Conservation (phyloP, 2,888 invertebrate genomes). For the Dastarcus helophoroides region DNA sequence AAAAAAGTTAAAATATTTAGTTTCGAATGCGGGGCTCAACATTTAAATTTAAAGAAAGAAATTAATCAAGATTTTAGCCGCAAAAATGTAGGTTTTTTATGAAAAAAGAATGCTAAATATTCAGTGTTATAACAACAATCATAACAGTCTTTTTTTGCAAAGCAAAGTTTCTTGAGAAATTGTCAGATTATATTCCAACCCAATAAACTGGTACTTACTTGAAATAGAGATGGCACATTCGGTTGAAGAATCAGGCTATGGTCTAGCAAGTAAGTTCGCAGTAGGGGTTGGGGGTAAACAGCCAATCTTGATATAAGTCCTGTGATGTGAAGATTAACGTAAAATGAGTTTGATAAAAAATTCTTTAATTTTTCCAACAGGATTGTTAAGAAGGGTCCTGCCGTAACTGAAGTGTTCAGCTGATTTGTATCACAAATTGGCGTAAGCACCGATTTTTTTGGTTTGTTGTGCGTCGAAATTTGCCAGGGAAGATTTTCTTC, state of each 20-base stretch:
- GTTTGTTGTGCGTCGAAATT: slow-evolving; percentile 28
- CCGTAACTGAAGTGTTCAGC: slow-evolving; percentile 33
- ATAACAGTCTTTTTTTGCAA: not conserved
- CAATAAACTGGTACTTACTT: too few species aligned
- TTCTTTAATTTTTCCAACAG: slow-evolving; percentile 71
- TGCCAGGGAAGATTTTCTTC: slow-evolving; percentile 28
- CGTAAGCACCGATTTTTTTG: slow-evolving; percentile 15
- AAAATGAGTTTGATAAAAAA: slow-evolving; percentile 73
- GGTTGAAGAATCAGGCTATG: slow-evolving; percentile 78
- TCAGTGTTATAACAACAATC: not conserved
- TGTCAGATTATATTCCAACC: too few species aligned
- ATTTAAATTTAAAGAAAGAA: too few species aligned
- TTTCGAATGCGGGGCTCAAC: too few species aligned
- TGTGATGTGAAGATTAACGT: slow-evolving; percentile 78
- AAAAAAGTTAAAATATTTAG: too few species aligned
- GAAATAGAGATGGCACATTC: slow-evolving; percentile 80
- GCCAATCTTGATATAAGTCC: slow-evolving; percentile 77
- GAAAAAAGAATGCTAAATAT: too few species aligned
- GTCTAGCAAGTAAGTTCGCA: slow-evolving; percentile 79
- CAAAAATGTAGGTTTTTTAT: too few species aligned
- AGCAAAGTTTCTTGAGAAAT: not conserved
- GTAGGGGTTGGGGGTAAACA: slow-evolving; percentile 77
- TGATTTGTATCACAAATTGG: slow-evolving; percentile 39
- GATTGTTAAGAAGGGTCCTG: slow-evolving; percentile 71
- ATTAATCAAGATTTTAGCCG: too few species aligned